These are phyloP conservation scores for Drosophila nigricruria DNA, from an alignment of 2,888 invertebrate genomes.

Conservation along the genomic window DNA sequence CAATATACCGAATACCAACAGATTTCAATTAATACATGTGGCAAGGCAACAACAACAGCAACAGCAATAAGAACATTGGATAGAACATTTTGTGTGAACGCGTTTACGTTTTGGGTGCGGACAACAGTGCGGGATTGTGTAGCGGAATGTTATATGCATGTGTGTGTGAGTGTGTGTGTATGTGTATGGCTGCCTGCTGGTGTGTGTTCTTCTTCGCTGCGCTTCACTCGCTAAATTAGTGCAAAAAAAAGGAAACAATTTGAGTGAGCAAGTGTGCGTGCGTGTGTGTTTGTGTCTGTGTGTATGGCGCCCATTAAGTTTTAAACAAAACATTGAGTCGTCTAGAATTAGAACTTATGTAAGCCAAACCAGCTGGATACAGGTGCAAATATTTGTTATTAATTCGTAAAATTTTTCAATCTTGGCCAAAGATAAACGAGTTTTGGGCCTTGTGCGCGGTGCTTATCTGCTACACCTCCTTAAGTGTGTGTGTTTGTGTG, in stretches of 20 bases:
- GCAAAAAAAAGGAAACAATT: slow-evolving; percentile 71
- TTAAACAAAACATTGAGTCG: slow-evolving; percentile 60
- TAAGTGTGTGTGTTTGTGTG: slow-evolving; percentile 25
- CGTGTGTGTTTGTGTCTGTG: slow-evolving; percentile 28
- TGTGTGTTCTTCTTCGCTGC: slow-evolving; percentile 68
- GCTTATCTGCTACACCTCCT: slow-evolving; percentile 48
- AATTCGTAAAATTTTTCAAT: slow-evolving; percentile 66
- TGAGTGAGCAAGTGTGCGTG: slow-evolving; percentile 37
- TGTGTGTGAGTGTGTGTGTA: slow-evolving; percentile 23
- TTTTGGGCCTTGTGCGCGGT: slow-evolving; percentile 47
- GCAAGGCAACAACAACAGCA: slow-evolving; percentile 8
- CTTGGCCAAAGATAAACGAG: slow-evolving; percentile 73
- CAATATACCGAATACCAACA: slow-evolving; percentile 7
- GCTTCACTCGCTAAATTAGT: slow-evolving; percentile 75
- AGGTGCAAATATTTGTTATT: slow-evolving; percentile 68
- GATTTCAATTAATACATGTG: slow-evolving; percentile 19
- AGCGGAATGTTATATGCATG: slow-evolving; percentile 60
- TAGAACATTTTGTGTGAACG: slow-evolving; percentile 57
- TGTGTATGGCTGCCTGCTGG: slow-evolving; percentile 12
- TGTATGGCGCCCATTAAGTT: slow-evolving; percentile 41
- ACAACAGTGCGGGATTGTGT: slow-evolving; percentile 56
- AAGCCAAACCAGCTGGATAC: slow-evolving; percentile 52
- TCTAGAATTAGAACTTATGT: slow-evolving; percentile 64
- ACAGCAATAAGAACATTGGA: slow-evolving; percentile 55
- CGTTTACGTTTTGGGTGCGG: slow-evolving; percentile 53